Conservation (phyloP, 2,113 vertebrate genomes). For the Rhinoderma darwinii region DNA sequence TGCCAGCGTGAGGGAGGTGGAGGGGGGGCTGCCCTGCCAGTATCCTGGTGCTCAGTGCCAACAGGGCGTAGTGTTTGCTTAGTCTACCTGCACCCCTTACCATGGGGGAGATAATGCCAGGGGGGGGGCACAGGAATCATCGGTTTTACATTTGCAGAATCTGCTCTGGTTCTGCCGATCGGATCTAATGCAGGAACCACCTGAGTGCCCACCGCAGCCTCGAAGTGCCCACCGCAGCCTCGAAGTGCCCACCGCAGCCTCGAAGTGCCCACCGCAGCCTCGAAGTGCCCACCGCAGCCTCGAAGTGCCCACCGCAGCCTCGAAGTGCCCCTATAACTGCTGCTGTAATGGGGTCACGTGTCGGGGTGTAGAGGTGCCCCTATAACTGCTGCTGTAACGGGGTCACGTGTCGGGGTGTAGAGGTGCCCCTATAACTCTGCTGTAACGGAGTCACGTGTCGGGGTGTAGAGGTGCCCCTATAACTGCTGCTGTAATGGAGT, state of each 20-base stretch:
- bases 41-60: slow-evolving; percentile 43
- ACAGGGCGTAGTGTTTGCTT: slow-evolving; percentile 33
- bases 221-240: too few relatives aligned
- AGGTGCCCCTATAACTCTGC: neutral
- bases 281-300: too few relatives aligned
- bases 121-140: neutral
- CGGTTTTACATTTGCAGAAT: too few relatives aligned
- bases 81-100: slow-evolving; percentile 39
- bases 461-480: neutral
- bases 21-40: slow-evolving; percentile 35
- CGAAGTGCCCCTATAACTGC: neutral
- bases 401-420: neutral
- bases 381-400: too few relatives aligned
- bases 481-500: neutral
- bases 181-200: too few relatives aligned
- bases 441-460: neutral
- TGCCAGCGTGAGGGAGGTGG: slow-evolving; percentile 56
- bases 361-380: neutral
- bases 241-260: too few relatives aligned
- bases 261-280: too few relatives aligned
- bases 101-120: neutral
- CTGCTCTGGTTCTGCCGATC: too few relatives aligned
- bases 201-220: too few relatives aligned
- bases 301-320: too few relatives aligned
- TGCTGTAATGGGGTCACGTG: neutral